Evolutionary conservation across 1,140 invertebrate species (phyloP).

Genomic region (Drosophila mayri): DNA sequence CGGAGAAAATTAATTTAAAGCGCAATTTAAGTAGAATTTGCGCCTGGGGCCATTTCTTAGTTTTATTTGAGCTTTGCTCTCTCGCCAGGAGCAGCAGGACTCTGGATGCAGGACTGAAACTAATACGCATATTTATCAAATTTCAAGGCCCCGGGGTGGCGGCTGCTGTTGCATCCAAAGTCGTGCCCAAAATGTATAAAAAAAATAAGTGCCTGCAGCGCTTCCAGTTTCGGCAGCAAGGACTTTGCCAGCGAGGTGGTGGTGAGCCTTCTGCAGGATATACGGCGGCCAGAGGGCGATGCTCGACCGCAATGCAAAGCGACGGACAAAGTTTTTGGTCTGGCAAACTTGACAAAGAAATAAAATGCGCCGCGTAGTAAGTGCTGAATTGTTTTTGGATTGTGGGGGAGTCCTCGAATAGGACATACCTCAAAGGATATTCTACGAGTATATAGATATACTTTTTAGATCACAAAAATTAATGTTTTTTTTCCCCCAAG

Average conservation of each 20-base stretch:
- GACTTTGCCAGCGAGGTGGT: background rate
- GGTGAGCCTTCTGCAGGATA: background rate
- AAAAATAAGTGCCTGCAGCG: constrained; percentile 62
- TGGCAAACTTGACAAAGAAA: constrained; percentile 64
- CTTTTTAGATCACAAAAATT: too few species aligned
- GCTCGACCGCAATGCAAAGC: constrained; percentile 70
- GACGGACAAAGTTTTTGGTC: constrained; percentile 68
- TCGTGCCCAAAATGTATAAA: constrained; percentile 55
- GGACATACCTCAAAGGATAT: background rate
- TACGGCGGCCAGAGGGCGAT: background rate
- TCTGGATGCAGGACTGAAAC: constrained; percentile 53
- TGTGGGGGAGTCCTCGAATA: background rate
- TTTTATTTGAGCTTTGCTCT: constrained; percentile 55
- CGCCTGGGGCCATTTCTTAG: constrained; percentile 39
- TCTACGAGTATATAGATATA: background rate
- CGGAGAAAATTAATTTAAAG: constrained; percentile 69
- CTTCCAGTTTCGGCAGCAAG: constrained; percentile 27
- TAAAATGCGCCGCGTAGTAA: constrained; percentile 38
- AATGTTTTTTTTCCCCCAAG: too few species aligned
- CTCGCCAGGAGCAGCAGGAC: background rate
- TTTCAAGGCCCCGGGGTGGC: constrained; percentile 70
- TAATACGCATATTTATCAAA: constrained; percentile 83
- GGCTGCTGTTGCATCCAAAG: constrained; percentile 22
- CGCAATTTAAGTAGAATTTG: constrained; percentile 69
- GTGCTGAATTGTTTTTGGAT: constrained; percentile 8